These are phyloP conservation scores for Phalanger gymnotis DNA, from an alignment of 2,797 vertebrate genomes.

Conservation along the genomic window DNA sequence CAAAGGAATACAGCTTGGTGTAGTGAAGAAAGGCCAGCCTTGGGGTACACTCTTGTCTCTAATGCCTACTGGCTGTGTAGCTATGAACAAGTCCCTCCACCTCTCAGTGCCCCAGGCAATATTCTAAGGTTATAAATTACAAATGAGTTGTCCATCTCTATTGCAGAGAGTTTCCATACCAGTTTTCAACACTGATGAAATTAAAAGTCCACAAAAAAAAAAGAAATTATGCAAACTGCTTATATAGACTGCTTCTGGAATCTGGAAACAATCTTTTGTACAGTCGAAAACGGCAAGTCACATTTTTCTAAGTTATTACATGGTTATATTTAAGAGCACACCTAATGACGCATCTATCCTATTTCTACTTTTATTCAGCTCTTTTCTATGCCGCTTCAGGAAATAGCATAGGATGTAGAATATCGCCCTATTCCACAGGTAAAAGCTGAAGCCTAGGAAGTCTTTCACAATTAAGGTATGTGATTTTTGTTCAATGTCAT, in stretches of 20 bases:
- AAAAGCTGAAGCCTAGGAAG: slow-evolving; percentile 37
- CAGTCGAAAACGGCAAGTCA: not conserved
- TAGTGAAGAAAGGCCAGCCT: not conserved
- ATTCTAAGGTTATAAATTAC: not conserved
- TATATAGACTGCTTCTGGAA: not conserved
- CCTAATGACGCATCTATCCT: slow-evolving; percentile 9
- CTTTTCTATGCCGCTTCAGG: not conserved
- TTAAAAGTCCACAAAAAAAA: not conserved
- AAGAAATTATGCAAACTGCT: not conserved
- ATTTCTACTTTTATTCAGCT: not conserved
- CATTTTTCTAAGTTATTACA: slow-evolving; percentile 4
- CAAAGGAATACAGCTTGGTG: not conserved
- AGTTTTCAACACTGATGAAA: not conserved
- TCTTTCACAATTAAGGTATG: slow-evolving; percentile 49
- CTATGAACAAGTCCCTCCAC: not conserved
- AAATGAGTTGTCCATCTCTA: not conserved
- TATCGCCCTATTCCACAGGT: not conserved
- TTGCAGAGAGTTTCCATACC: not conserved
- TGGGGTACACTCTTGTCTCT: not conserved
- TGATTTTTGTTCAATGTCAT: slow-evolving; percentile 42
- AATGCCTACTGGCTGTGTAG: not conserved
- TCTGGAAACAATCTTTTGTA: not conserved
- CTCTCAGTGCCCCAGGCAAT: not conserved
- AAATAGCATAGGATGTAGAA: not conserved
- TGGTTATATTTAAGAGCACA: not conserved